These are phyloP conservation scores for Eunapius fragilis DNA, from an alignment of 37 sponge, comb jelly and placozoan species.

Conservation along the genomic window DNA sequence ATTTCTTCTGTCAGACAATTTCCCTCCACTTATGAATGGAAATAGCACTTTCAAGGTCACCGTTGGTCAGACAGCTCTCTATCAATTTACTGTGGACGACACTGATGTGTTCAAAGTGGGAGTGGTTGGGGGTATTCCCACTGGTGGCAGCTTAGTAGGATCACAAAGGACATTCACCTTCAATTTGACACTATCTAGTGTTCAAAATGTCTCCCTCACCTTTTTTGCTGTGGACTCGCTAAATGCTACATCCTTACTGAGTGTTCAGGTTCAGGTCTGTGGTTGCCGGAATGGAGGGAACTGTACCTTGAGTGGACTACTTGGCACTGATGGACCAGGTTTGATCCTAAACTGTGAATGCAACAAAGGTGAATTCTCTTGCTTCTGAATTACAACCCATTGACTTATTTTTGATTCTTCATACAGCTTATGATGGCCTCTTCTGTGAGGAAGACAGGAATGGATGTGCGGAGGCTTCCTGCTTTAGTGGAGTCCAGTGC, in stretches of 20 bases:
- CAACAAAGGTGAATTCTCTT: conserved; percentile 28
- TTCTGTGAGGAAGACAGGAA: conserved; percentile 49
- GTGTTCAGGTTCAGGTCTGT: conserved; percentile 43
- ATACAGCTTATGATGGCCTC: conserved; percentile 29
- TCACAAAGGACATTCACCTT: too few species aligned
- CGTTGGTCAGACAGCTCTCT: too few species aligned
- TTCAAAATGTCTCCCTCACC: too few species aligned
- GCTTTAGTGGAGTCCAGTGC: conserved; percentile 42
- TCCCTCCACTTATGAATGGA: too few species aligned
- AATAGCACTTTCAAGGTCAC: too few species aligned
- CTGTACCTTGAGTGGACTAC: conserved; percentile 51
- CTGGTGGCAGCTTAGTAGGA: too few species aligned
- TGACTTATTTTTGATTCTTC: neutral
- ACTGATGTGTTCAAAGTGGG: too few species aligned
- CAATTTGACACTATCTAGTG: too few species aligned
- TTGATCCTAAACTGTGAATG: too few species aligned
- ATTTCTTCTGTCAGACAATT: neutral
- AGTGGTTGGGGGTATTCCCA: too few species aligned
- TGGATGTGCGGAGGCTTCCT: conserved; percentile 47
- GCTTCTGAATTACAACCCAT: neutral
- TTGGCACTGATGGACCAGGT: neutral
- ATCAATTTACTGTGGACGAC: too few species aligned
- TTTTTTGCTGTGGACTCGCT: conserved; percentile 44
- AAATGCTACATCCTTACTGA: conserved; percentile 5
- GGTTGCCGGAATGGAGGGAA: conserved; percentile 55